Evolutionary conservation across 2,797 vertebrate species (phyloP).

Genomic region (Hafferia zeledoni): DNA sequence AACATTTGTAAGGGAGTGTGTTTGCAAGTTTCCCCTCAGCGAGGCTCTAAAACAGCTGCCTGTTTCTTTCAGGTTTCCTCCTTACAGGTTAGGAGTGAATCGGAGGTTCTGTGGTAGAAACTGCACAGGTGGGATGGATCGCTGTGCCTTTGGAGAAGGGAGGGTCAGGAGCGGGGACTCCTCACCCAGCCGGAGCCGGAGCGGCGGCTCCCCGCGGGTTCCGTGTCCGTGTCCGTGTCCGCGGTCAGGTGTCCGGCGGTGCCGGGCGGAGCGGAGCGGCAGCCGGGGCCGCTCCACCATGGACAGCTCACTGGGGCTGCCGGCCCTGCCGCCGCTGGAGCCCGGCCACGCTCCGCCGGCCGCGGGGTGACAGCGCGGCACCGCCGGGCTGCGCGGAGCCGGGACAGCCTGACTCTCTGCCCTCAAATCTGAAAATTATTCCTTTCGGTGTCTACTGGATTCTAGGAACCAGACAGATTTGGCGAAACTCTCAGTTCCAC

Average conservation of each 20-base stretch:
- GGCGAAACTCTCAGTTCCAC: neutral
- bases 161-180: neutral
- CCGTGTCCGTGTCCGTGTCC: neutral
- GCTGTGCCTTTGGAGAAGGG: neutral
- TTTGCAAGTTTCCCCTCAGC: neutral
- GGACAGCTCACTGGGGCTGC: constrained; percentile 73
- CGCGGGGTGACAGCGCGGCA: neutral
- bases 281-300: constrained; percentile 53
- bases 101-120: neutral
- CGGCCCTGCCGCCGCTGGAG: constrained; percentile 58
- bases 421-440: constrained; percentile 48
- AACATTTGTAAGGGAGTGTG: fast-evolving
- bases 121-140: fast-evolving
- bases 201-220: neutral
- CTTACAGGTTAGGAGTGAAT: fast-evolving
- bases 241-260: neutral
- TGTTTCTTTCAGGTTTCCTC: neutral
- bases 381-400: neutral
- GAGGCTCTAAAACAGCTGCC: neutral
- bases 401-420: neutral
- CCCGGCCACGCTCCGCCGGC: neutral
- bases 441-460: constrained; percentile 39
- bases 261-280: neutral
- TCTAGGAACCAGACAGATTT: constrained; percentile 55
- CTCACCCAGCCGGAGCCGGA: neutral